Conservation (phyloP, 2,888 invertebrate genomes). For the Tiphia femorata region DNA sequence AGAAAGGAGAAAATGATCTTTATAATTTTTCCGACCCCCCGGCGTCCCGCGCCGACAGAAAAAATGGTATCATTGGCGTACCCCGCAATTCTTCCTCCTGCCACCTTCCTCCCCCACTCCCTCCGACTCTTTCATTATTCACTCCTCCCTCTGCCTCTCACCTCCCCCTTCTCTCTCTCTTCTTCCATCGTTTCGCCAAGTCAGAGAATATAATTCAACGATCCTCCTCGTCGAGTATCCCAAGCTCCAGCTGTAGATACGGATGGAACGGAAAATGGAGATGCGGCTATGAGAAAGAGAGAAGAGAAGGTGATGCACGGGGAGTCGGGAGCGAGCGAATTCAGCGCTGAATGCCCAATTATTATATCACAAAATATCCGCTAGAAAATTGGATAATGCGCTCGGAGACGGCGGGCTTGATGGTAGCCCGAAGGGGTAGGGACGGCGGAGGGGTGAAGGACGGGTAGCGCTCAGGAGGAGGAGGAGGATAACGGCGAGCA, state of each 20-base stretch:
- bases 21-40: no score
- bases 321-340: slow-evolving; percentile 26
- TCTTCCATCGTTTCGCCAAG: slow-evolving; percentile 15
- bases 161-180: slow-evolving; percentile 53
- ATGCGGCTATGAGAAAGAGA: slow-evolving; percentile 30
- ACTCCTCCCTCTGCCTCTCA: slow-evolving; percentile 12
- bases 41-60: slow-evolving; percentile 45
- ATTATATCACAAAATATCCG: slow-evolving; percentile 61
- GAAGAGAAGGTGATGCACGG: not conserved
- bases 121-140: slow-evolving; percentile 35
- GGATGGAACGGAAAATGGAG: not conserved
- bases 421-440: slow-evolving; percentile 1
- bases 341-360: slow-evolving; percentile 61
- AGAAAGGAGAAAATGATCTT: no score
- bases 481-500: slow-evolving; percentile 22
- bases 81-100: slow-evolving; percentile 28
- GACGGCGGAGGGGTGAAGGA: slow-evolving; percentile 14
- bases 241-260: slow-evolving; percentile 17
- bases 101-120: slow-evolving; percentile 48
- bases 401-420: slow-evolving; percentile 13
- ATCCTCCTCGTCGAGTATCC: slow-evolving; percentile 37
- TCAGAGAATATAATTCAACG: slow-evolving; percentile 53
- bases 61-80: slow-evolving; percentile 53
- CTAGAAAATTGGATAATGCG: slow-evolving; percentile 62
- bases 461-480: slow-evolving; percentile 21